Evolutionary conservation across 1,140 invertebrate species (phyloP), one percentile per base, ranked within the genome.

Genomic region (Oryzaephilus surinamensis): DNA sequence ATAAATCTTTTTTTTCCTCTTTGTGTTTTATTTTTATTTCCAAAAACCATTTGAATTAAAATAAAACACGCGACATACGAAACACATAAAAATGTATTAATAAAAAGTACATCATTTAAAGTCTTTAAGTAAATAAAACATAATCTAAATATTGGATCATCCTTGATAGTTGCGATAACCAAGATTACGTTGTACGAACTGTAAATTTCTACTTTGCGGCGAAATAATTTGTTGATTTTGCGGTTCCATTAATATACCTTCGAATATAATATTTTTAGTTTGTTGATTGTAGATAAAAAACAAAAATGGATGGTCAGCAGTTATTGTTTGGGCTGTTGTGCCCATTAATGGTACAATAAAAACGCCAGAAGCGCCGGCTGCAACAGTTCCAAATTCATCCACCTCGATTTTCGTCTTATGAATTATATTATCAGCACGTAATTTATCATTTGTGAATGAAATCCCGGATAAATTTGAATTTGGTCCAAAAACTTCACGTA

Each of bases 361-460:
- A 1, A 62, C 71, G 54, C 72, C 69, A 28, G 80, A 78, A 2
- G 72, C 72, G 6, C 79, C 80, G 12, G 80, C 71, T 11, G 81
- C 81, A 24, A 75, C 64, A 16, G 75, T 81, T 10, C 83, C 82
- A 33, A 72, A 55, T 60, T 87, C 82, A 48, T 81, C 76, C 0
- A 85, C 74, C 38, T 76, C 65, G 46, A 86, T 72, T 52, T 71
- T 74, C 2, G 79, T 74, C 54, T 79, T 80, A 47, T 85, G 82
- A 12, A 79, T 43, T 7, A 83, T 63, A 34, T 66, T 67, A 30
- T 69, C 72, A 2, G 84, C 66, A 46, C 65, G 64, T 0, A 74
- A 52, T 1, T 54, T 44, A 16, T 62, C 41, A 6, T 61, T 43
- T 13, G 48, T 59, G 8, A 24, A n/a, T 6, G 72, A 57, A 11